Conservation (phyloP, 2,797 vertebrate species). For the Acridotheres tristis region DNA sequence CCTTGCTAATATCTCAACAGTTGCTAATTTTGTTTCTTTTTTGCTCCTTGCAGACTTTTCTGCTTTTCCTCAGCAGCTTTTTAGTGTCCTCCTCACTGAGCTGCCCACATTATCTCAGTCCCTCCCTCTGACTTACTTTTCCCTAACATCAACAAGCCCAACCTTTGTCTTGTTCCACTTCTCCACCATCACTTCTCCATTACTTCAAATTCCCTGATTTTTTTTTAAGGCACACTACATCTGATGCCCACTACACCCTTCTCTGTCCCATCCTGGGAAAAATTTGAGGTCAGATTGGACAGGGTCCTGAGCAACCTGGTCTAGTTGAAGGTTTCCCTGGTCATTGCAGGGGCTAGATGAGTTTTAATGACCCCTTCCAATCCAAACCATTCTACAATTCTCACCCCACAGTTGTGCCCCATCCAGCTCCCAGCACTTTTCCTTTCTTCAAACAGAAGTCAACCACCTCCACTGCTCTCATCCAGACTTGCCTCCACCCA, state of each 20-base stretch:
- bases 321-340: not conserved
- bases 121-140: slow-evolving; percentile 32
- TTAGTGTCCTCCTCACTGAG: not conserved
- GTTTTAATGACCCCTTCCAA: not conserved
- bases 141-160: not conserved
- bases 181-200: not conserved
- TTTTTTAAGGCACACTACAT: not conserved
- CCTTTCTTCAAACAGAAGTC: not conserved
- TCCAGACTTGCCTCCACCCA: not conserved
- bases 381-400: not conserved
- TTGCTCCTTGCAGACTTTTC: not conserved
- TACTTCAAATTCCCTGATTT: not conserved
- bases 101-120: not conserved
- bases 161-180: not conserved
- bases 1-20: not conserved
- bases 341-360: too few relatives aligned
- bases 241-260: not conserved
- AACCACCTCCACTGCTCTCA: not conserved
- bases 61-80: not conserved
- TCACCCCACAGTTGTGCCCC: not conserved
- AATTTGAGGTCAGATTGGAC: not conserved
- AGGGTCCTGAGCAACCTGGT: not conserved
- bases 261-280: not conserved
- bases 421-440: not conserved
- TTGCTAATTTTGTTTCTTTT: not conserved